phyloP scores from a whole-genome alignment of 2,888 invertebrate species.

The Drosophila conformis region DNA sequence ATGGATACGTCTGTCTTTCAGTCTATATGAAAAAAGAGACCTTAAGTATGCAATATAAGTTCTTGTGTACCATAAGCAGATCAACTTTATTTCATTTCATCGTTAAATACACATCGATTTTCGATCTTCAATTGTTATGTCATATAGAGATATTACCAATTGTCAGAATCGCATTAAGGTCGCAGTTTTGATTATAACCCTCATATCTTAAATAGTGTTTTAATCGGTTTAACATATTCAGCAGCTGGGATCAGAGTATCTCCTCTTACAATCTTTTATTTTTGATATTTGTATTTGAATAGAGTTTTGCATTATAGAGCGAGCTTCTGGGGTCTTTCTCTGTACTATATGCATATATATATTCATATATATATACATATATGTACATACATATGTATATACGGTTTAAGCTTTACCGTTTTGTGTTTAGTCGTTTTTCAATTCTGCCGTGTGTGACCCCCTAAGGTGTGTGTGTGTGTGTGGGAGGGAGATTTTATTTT shows the following conservation, averaged over 20 bases:
- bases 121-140: neutral
- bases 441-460: constrained; percentile 22
- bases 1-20: too few species aligned
- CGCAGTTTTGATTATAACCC: neutral
- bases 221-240: neutral
- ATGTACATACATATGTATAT: neutral
- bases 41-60: neutral
- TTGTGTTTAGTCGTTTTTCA: constrained; percentile 58
- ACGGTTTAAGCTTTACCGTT: constrained; percentile 18
- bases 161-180: neutral
- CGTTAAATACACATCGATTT: neutral
- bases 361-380: neutral
- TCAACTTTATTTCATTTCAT: neutral
- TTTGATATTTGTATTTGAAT: constrained; percentile 35
- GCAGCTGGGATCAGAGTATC: neutral
- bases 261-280: neutral
- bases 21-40: too few species aligned
- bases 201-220: neutral
- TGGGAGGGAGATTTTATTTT: neutral
- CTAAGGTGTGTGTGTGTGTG: neutral
- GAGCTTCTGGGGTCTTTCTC: neutral
- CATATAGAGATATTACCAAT: neutral
- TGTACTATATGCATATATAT: neutral
- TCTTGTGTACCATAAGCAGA: neutral
- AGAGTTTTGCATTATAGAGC: neutral